Conservation (phyloP, 2,113 vertebrate genomes). For the Canis aureus region DNA sequence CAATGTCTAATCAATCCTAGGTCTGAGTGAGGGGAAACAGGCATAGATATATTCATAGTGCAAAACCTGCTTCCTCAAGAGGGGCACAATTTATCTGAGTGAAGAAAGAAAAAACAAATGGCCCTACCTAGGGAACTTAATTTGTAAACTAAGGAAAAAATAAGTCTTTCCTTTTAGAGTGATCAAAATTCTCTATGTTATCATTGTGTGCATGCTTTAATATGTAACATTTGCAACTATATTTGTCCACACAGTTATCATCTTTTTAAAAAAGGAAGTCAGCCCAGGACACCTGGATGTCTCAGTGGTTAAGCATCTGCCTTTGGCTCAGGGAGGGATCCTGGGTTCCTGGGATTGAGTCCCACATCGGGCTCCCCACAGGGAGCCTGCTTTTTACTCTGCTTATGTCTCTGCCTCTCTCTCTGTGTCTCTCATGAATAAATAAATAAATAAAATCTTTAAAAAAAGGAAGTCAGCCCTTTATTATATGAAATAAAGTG, state of each 20-base stretch:
- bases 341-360: too few species aligned
- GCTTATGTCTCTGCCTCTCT: too few species aligned
- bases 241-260: neutral
- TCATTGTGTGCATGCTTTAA: neutral
- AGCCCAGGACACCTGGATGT: too few species aligned
- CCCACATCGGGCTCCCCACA: too few species aligned
- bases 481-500: neutral
- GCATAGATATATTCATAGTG: too few species aligned
- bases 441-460: too few species aligned
- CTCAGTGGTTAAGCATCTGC: too few species aligned
- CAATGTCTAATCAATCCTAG: neutral
- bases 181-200: neutral
- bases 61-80: neutral
- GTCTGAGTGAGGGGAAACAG: neutral
- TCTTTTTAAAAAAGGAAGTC: neutral
- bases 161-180: neutral
- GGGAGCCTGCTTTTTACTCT: too few species aligned
- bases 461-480: neutral
- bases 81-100: neutral
- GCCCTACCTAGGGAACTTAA: neutral
- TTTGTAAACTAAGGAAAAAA: neutral
- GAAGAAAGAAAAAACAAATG: neutral
- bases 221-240: neutral
- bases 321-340: too few species aligned
- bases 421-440: too few species aligned